phyloP scores from a whole-genome alignment of 2,113 vertebrate genomes.

The Trematocara unimaculatum region DNA sequence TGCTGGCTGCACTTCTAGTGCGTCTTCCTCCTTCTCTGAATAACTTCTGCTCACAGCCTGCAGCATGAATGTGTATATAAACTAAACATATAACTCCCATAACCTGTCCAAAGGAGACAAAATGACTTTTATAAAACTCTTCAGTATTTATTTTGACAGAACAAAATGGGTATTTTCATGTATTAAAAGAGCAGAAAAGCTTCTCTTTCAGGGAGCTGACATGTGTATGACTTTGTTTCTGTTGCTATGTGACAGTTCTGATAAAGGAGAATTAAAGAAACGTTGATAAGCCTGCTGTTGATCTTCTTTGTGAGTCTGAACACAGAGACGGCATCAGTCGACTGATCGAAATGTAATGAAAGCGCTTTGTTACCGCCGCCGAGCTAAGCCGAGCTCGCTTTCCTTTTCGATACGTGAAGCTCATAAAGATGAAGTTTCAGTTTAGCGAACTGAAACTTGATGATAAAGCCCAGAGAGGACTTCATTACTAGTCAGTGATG shows the following conservation, averaged over 20 bases:
- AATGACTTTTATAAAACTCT: conserved; percentile 57
- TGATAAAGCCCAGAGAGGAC: neutral
- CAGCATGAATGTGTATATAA: conserved; percentile 62
- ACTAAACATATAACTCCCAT: conserved; percentile 2
- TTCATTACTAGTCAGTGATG: neutral
- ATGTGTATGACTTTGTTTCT: conserved; percentile 63
- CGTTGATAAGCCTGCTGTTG: conserved; percentile 35
- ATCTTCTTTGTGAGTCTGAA: neutral
- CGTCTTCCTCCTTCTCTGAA: neutral
- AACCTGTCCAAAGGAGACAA: conserved; percentile 21
- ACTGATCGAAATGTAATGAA: neutral
- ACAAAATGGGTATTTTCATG: conserved; percentile 70
- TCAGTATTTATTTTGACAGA: conserved; percentile 74
- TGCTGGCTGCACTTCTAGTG: neutral
- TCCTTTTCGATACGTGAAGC: neutral
- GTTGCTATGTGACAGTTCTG: conserved; percentile 75
- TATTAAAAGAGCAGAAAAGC: conserved; percentile 45
- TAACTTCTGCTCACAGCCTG: conserved; percentile 26
- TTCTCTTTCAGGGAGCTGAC: conserved; percentile 65
- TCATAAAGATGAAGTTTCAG: neutral
- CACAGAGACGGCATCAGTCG: neutral
- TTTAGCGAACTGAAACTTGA: neutral
- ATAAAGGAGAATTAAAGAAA: conserved; percentile 67
- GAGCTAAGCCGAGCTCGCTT: neutral
- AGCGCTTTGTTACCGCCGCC: neutral